Percentiles rank a stretch among this genome's conserved stretches.
These are phyloP conservation scores for Chlorodrepanis virens DNA, from an alignment of 2,113 vertebrate species.

Conservation along the genomic window DNA sequence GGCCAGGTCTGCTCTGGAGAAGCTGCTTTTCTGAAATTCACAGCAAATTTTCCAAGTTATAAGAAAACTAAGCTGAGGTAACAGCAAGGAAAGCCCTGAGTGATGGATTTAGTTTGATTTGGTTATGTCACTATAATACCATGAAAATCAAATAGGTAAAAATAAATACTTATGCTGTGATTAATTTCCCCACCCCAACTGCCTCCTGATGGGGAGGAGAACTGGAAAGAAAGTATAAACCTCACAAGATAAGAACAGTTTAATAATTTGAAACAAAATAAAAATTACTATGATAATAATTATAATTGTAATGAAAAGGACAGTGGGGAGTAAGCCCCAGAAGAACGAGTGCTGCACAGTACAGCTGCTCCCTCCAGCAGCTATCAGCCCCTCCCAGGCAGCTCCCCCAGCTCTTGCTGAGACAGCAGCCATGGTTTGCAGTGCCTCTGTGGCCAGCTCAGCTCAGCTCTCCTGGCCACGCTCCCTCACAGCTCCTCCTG, in stretches of 20 bases:
- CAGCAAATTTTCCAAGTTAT: neutral
- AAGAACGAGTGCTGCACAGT: neutral
- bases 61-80: neutral
- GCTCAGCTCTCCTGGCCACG: neutral
- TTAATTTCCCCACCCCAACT: neutral
- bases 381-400: fast-evolving
- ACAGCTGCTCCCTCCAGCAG: neutral
- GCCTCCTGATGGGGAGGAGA: neutral
- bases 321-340: neutral
- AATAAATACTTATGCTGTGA: neutral
- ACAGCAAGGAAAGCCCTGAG: neutral
- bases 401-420: fast-evolving
- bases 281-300: neutral
- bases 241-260: neutral
- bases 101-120: neutral
- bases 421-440: neutral
- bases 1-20: neutral
- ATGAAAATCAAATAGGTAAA: neutral
- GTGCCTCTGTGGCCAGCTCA: neutral
- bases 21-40: neutral
- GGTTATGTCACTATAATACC: neutral
- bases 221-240: neutral
- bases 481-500: neutral
- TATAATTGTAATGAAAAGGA: neutral
- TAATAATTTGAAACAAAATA: neutral